Percentiles rank a stretch among this genome's conserved stretches.
These are phyloP conservation scores for Nudaria mundana DNA, from an alignment of 2,888 invertebrate species.

Conservation along the genomic window DNA sequence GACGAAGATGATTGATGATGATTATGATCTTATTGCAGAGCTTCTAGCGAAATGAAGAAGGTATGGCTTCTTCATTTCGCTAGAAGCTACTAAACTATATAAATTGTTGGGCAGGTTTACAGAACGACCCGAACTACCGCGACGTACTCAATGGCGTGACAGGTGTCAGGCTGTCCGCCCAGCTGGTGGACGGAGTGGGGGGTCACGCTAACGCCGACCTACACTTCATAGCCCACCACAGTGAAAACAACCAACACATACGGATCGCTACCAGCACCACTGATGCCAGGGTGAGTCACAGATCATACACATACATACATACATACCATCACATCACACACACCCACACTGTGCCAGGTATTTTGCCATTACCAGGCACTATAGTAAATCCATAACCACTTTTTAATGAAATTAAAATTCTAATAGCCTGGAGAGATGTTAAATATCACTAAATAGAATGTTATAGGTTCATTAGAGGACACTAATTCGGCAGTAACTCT, in stretches of 20 bases:
- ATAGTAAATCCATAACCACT: too few relatives aligned
- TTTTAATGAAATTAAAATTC: too few relatives aligned
- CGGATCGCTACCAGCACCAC: constrained; percentile 93
- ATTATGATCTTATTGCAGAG: too few relatives aligned
- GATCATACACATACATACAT: neutral
- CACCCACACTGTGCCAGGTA: too few relatives aligned
- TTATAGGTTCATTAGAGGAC: neutral
- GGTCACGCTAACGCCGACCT: constrained; percentile 85
- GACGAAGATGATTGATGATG: too few relatives aligned
- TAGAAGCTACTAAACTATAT: too few relatives aligned
- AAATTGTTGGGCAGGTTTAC: constrained; percentile 59
- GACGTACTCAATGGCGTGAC: constrained; percentile 85
- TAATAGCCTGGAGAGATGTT: too few relatives aligned
- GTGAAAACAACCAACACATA: constrained; percentile 90
- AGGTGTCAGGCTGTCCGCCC: constrained; percentile 85
- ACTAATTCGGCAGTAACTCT: too few relatives aligned
- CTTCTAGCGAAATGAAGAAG: too few relatives aligned
- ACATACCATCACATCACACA: neutral
- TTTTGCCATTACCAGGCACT: too few relatives aligned
- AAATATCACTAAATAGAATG: neutral
- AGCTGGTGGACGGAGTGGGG: constrained; percentile 85
- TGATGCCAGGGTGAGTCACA: constrained; percentile 82
- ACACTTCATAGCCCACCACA: constrained; percentile 88
- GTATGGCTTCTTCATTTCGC: too few relatives aligned
- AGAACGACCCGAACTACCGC: constrained; percentile 79